Base-by-base conservation (phyloP, 2,113 vertebrate species). In the Campylomormyrus tamandua region DNA sequence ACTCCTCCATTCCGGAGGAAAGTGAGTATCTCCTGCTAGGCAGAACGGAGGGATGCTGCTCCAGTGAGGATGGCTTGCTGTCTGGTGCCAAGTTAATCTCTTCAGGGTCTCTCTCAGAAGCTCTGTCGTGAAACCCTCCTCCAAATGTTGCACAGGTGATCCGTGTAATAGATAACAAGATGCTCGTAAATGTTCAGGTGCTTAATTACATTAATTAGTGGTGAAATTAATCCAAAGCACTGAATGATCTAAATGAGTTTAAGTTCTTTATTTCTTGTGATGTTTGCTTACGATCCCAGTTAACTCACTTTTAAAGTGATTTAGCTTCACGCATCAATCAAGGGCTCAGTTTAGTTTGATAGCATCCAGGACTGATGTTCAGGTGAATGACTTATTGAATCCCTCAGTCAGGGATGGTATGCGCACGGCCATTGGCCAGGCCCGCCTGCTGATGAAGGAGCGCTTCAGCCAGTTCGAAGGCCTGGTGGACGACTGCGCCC, bases 401-500 rank as follows among this genome's bases (percentile, higher is more conserved):
- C 93, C 90, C 91, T 86, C 10, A 99, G 98, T 96, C 92, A 96
- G 97, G 91, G 98, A 98, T 89, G 93, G 95, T 1, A 97, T 99
- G 93, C 96, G 97, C 2, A 97, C 97, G 3, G 95, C 96, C 0
- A 58, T 97, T 42, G 98, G 98, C 56, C 98, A 99, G 90, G 98
- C 98, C 0, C 94, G 97, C 87, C 95, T 99, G 89, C 94, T 99
- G 80, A 95, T 99, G 92, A 97, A 96, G 87, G 97, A 99, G 90
- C 96, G 98, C 8, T 99, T 99, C 92, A 96, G 96, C 0, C 98
- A 99, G 93, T 99, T 99, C 92, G 93, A 95, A 24, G 97, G 97
- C 0, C 95, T 99, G 74, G 96, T 99, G 84, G 96, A 98, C n/a
- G 96, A 99, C 8, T 99, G 98, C 56, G 97, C 99, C 50, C 96